Evolutionary conservation across 2,888 invertebrate species (phyloP), one percentile per base, ranked within the genome.

Genomic region (Leptura quadrifasciata): DNA sequence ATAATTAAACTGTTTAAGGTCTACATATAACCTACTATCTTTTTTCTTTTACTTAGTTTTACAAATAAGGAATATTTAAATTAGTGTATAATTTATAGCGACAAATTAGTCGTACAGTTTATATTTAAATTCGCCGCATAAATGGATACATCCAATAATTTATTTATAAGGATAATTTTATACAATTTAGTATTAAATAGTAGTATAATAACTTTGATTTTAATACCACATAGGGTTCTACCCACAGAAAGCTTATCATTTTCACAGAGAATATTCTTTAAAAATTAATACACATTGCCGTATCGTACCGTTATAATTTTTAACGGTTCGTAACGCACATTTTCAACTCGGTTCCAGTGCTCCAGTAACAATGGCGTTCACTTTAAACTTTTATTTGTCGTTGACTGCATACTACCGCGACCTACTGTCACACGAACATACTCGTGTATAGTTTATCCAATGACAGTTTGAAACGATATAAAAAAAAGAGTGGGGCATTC

Each of bases 241-340:
- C 39, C 39, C 39, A 39, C 39, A 2, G 39, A 39, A 39, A 39
- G 15, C 10, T 15, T 39, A 39, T 39, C 1, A 10, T 35, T 15
- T 12, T 15, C 31, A 15, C 15, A 1, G 12, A 39, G 39, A 39
- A 12, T 39, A 39, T 39, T 31, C 27, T 31, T 39, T 39, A 39
- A 1, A 39, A 39, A 39, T 39, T n/a, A 39, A 15, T 24, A 35
- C 35, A 10, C 35, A 35, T 12, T 39, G 12, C 39, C 39, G 15
- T 12, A 39, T 1, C 6, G 27, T 31, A 2, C 39, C 39, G 39
- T 39, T 39, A 39, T 39, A 15, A n/a, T n/a, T 47, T 39, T 47
- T 47, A n/a, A 47, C n/a, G 47, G 47, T 47, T n/a, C n/a, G n/a
- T 47, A 47, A 47, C n/a, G 47, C 47, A 47, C n/a, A n/a, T n/a